These are phyloP conservation scores for Drepanosiphum platanoidis DNA, from an alignment of 2,888 invertebrate genomes.

Conservation along the genomic window DNA sequence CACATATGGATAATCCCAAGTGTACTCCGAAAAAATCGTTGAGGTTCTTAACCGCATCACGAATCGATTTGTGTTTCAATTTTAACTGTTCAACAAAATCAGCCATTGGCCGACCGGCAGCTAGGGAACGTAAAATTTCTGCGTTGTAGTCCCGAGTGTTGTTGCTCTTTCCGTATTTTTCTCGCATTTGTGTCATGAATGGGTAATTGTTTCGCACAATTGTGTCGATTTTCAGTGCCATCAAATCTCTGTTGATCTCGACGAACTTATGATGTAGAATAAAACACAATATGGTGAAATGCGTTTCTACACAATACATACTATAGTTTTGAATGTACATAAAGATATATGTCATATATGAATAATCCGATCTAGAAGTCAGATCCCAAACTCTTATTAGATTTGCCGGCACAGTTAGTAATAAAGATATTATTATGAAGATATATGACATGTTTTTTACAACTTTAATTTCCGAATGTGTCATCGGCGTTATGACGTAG, in stretches of 20 bases:
- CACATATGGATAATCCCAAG: constrained; percentile 60
- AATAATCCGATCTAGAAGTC: no score
- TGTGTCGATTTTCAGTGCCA: not conserved
- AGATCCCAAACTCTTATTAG: not conserved
- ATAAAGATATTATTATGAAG: not conserved
- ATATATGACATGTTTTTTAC: not conserved
- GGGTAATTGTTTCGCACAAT: constrained; percentile 29
- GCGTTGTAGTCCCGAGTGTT: not conserved
- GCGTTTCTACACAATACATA: constrained; percentile 52
- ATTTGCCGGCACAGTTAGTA: constrained; percentile 12
- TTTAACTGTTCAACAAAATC: not conserved
- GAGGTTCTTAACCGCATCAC: constrained; percentile 47
- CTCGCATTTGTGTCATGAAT: not conserved
- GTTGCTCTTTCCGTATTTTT: not conserved
- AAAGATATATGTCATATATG: not conserved
- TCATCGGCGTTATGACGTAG: not conserved
- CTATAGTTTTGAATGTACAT: constrained; percentile 62
- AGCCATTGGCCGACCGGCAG: not conserved
- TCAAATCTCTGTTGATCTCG: constrained; percentile 23
- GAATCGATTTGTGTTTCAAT: not conserved
- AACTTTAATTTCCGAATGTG: not conserved
- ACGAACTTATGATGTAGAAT: constrained; percentile 27
- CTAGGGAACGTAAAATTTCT: not conserved
- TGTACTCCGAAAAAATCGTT: constrained; percentile 62
- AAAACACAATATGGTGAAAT: constrained; percentile 50